phyloP scores from a whole-genome alignment of 2,113 vertebrate species.

The Lethenteron reissneri region DNA sequence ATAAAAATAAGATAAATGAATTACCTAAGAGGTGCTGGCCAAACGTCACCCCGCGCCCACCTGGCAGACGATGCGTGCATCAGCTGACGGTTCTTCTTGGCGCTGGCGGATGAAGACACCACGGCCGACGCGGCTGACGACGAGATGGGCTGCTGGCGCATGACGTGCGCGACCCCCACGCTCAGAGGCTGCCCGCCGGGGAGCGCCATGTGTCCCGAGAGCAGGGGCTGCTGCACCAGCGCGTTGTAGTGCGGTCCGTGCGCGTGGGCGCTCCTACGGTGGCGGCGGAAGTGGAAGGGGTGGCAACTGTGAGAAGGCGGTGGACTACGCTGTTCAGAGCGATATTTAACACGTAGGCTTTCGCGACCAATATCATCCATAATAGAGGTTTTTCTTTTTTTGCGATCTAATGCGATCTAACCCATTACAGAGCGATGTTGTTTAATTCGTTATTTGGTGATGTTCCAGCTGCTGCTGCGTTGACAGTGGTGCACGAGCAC shows the following conservation, averaged over 20 bases:
- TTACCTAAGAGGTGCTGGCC: not conserved
- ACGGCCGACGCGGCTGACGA: not conserved
- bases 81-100: conserved; percentile 62
- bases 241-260: conserved; percentile 89
- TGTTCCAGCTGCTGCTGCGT: no score
- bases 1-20: no score
- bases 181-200: conserved; percentile 77
- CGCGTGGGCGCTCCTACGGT: conserved; percentile 55
- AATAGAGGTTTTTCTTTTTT: no score
- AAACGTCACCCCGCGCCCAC: conserved; percentile 23
- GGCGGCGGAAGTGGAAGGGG: no score
- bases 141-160: conserved; percentile 59
- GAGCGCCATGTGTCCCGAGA: conserved; percentile 67
- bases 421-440: no score
- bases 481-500: no score
- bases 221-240: conserved; percentile 94
- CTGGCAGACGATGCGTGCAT: conserved; percentile 50
- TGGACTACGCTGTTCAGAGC: no score
- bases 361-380: no score
- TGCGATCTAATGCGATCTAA: no score
- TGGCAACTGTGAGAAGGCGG: no score
- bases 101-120: not conserved
- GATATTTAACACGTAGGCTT: no score
- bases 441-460: no score
- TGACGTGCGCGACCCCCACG: conserved; percentile 85